Conservation (phyloP, 1,140 invertebrate species). For the Achatina immaculata region DNA sequence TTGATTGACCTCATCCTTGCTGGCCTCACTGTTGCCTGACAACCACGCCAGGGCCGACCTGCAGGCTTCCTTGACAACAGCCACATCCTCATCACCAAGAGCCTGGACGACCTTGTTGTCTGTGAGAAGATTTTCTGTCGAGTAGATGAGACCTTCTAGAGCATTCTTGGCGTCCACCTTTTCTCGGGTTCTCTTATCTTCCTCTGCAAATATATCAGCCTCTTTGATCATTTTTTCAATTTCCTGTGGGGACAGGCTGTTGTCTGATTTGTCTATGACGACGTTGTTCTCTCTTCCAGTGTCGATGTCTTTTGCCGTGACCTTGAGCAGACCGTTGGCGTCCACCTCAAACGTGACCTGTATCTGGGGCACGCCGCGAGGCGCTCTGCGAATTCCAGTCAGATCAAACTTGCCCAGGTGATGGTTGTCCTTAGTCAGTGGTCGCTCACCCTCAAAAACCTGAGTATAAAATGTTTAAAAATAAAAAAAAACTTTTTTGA, state of each 20-base stretch:
- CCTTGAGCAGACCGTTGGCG: constrained; percentile 95
- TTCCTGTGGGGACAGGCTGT: constrained; percentile 94
- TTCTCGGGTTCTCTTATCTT: constrained; percentile 94
- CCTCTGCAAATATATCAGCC: constrained; percentile 93
- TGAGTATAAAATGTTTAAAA: too few relatives aligned
- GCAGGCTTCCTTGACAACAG: constrained; percentile 92
- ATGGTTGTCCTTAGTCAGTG: constrained; percentile 99
- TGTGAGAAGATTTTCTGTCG: constrained; percentile 92
- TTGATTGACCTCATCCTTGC: constrained; percentile 91
- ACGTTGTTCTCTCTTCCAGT: constrained; percentile 99
- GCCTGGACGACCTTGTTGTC: constrained; percentile 97
- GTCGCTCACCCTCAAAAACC: constrained; percentile 96
- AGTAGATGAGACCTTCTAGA: constrained; percentile 96
- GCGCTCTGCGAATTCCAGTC: constrained; percentile 96
- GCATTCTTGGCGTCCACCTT: constrained; percentile 88
- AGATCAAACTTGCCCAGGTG: constrained; percentile 97
- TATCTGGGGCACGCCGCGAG: constrained; percentile 97
- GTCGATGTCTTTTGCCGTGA: constrained; percentile 97
- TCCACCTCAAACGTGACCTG: constrained; percentile 99
- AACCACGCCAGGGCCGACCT: constrained; percentile 98
- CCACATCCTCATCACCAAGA: constrained; percentile 88
- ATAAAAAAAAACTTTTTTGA: too few relatives aligned
- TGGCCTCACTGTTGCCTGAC: constrained; percentile 93
- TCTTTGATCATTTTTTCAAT: constrained; percentile 98
- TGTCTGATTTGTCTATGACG: constrained; percentile 98